A percentile compares a stretch with the other conserved stretches of the same genome.
phyloP scores from a whole-genome alignment of 2,797 vertebrate species.

The Lepus oiostolus region DNA sequence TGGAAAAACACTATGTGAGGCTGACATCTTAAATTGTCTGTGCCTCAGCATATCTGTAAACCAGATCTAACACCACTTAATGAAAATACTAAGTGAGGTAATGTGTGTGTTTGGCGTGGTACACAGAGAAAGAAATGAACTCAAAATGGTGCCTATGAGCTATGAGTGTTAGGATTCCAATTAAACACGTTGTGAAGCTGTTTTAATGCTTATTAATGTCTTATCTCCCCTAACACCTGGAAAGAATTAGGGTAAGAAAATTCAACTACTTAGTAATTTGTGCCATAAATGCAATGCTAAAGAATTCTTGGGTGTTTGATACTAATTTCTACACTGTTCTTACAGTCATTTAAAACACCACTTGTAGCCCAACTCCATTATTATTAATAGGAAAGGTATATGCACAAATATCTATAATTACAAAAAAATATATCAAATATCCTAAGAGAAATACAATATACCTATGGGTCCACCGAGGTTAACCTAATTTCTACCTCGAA shows the following conservation, averaged over 20 bases:
- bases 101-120: not conserved
- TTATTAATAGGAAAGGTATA: not conserved
- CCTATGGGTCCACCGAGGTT: not conserved
- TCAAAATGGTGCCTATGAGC: not conserved
- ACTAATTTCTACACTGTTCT: no score
- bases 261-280: not conserved
- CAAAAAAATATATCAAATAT: not conserved
- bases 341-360: not conserved
- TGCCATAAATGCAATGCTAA: not conserved
- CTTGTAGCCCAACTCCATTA: not conserved
- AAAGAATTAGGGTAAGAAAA: slow-evolving; percentile 39
- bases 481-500: not conserved
- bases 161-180: not conserved
- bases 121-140: not conserved
- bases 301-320: not conserved
- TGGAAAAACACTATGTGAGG: not conserved
- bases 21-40: not conserved
- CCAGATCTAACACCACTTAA: not conserved
- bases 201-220: slow-evolving; percentile 52
- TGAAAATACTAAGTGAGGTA: slow-evolving; percentile 2
- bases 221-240: slow-evolving; percentile 31
- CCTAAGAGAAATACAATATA: not conserved
- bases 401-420: not conserved
- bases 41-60: not conserved
- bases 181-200: not conserved